phyloP scores from a whole-genome alignment of 2,797 vertebrate genomes.

The Ceyx erithaca region DNA sequence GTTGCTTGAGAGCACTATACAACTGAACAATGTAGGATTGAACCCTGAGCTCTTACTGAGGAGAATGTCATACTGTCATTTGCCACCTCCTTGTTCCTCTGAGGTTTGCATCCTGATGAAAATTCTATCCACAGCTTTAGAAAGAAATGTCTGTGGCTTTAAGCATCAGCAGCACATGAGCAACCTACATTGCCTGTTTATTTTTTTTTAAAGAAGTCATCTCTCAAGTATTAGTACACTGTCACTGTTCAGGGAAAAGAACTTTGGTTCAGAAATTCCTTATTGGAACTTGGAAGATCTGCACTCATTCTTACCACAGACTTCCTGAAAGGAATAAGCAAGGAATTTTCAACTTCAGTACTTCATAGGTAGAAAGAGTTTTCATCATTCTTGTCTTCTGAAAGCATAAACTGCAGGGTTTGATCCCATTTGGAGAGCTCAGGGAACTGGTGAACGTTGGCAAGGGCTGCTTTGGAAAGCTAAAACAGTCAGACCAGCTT shows the following conservation, averaged over 20 bases:
- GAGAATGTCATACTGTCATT: background rate
- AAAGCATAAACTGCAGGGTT: background rate
- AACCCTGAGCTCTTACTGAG: background rate
- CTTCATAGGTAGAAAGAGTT: background rate
- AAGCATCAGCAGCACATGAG: background rate
- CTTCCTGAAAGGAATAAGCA: background rate
- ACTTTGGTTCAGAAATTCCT: background rate
- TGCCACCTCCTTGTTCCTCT: background rate
- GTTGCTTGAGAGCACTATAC: background rate
- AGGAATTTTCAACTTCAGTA: background rate
- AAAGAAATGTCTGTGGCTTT: background rate
- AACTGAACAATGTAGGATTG: background rate
- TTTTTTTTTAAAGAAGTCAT: background rate
- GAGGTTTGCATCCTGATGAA: background rate
- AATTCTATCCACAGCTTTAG: background rate
- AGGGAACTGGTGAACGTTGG: background rate
- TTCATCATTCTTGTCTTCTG: background rate
- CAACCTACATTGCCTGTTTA: background rate
- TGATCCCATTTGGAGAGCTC: background rate
- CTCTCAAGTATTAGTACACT: background rate
- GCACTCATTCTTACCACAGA: background rate
- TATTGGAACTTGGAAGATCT: background rate
- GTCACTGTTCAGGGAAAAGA: background rate
- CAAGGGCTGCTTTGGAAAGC: background rate
- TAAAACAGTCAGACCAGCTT: background rate